phyloP scores from a whole-genome alignment of 2,797 vertebrate genomes.

The Macropodus opercularis region DNA sequence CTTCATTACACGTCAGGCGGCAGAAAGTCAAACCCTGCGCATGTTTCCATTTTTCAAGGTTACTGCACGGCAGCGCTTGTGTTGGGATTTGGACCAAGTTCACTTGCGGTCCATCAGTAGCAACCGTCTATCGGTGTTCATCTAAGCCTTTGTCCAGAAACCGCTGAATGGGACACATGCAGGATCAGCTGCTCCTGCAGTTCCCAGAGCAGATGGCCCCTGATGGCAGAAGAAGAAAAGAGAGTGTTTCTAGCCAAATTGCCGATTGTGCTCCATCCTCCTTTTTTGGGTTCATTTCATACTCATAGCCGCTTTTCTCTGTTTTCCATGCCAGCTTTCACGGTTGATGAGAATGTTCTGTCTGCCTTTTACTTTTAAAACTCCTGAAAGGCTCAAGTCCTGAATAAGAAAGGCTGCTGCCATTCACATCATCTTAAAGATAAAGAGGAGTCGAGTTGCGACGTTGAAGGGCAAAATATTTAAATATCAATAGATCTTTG shows the following conservation, averaged over 20 bases:
- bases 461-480: slow-evolving; percentile 41
- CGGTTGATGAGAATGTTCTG: slow-evolving; percentile 14
- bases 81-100: slow-evolving; percentile 15
- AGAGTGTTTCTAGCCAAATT: slow-evolving; percentile 3
- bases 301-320: neutral
- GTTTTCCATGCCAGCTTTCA: slow-evolving; percentile 2
- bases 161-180: neutral
- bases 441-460: slow-evolving; percentile 43
- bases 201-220: neutral
- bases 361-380: slow-evolving; percentile 10
- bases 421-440: slow-evolving; percentile 35
- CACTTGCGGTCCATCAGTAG: slow-evolving; percentile 1
- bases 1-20: neutral
- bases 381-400: slow-evolving; percentile 22
- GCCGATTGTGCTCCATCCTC: neutral
- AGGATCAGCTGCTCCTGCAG: slow-evolving; percentile 5
- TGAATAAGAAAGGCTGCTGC: slow-evolving; percentile 19
- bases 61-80: too few species aligned
- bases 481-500: slow-evolving; percentile 65
- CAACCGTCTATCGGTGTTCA: neutral
- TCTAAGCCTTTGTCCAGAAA: slow-evolving; percentile 5
- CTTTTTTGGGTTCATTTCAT: slow-evolving; percentile 3
- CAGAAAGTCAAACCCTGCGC: too few species aligned
- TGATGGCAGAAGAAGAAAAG: neutral
- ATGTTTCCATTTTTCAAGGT: too few species aligned